Conservation (phyloP, 2,797 vertebrate genomes). For the Valencia hispanica region DNA sequence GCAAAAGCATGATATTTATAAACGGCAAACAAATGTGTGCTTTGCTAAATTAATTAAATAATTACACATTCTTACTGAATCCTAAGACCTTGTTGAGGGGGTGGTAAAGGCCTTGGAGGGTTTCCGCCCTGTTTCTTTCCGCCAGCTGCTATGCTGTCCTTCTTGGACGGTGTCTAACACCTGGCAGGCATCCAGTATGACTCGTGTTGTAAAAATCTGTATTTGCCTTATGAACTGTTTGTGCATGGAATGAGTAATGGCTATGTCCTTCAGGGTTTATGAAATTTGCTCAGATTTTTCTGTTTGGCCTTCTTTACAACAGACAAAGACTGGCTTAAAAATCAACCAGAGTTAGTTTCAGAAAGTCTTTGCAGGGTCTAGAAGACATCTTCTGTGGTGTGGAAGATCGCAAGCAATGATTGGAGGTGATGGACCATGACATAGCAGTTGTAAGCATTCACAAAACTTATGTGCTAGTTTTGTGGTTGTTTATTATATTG, state of each 20-base stretch:
- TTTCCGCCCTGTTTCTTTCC: slow-evolving; percentile 19
- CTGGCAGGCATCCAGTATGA: slow-evolving; percentile 29
- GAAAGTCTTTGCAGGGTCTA: background rate
- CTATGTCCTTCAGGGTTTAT: background rate
- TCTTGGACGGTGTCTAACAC: slow-evolving; percentile 21
- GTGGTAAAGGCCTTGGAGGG: background rate
- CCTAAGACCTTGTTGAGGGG: slow-evolving; percentile 17
- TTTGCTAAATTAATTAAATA: background rate
- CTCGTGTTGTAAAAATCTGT: slow-evolving; percentile 41
- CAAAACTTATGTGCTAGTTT: too few species aligned
- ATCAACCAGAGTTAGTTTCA: background rate
- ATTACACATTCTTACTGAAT: background rate
- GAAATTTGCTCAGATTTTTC: background rate
- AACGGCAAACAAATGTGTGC: background rate
- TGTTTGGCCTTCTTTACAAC: background rate
- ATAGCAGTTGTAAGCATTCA: too few species aligned
- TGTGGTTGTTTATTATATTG: too few species aligned
- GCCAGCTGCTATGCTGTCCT: slow-evolving; percentile 12
- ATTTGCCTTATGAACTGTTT: slow-evolving; percentile 31
- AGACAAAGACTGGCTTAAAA: background rate
- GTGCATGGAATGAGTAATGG: background rate
- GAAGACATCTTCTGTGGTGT: background rate
- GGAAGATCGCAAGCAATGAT: too few species aligned
- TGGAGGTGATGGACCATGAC: too few species aligned
- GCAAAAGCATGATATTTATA: background rate